Base-by-base conservation (phyloP, 1,140 invertebrate genomes). In the Prorops nasuta region DNA sequence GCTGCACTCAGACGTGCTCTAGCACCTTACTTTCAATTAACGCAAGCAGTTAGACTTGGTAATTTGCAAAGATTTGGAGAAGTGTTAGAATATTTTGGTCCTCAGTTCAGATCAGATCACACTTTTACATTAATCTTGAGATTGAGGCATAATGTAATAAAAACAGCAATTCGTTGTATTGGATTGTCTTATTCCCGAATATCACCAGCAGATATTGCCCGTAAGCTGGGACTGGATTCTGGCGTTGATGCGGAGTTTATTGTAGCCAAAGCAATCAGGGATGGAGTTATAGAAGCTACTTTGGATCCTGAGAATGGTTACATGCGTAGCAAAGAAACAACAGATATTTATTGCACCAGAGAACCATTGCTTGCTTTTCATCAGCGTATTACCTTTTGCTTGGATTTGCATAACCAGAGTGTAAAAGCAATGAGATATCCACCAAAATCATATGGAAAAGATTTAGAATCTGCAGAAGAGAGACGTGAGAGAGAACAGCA, bases 361-460 rank as follows among this genome's bases (percentile, higher is more conserved):
- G 96, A 99, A 73, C 98, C 98, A 0, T 90, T 98, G 66, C 77
- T 94, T 37, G 94, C 95, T 54, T 99, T 98, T 74, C 96, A 99
- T 80, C 93, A 98, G 68, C 85, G 98, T 56, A 99, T 99, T 61
- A 91, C 91, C 7, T 98, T 99, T 67, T 99, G 98, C 69, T 78
- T 99, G 18, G 94, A 98, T 68, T 84, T 99, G 46, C 96, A 99
- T 66, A 98, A 99, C 78, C 94, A 98, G 71, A 98, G 88, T 77
- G 92, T 96, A 0, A 94, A 98, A 79, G 97, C 98, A 0, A 98
- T 99, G 94, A 84, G 97, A 51, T 99, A 98, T 80, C 97, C 98
- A 21, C 96, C 96, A 1, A 99, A 99, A 72, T 95, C 94, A 0
- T 98, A 98, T 80, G 95, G 96, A 2, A 97, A 98, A 71, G 96